phyloP scores from a whole-genome alignment of 2,113 vertebrate species.

The Laterallus jamaicensis region DNA sequence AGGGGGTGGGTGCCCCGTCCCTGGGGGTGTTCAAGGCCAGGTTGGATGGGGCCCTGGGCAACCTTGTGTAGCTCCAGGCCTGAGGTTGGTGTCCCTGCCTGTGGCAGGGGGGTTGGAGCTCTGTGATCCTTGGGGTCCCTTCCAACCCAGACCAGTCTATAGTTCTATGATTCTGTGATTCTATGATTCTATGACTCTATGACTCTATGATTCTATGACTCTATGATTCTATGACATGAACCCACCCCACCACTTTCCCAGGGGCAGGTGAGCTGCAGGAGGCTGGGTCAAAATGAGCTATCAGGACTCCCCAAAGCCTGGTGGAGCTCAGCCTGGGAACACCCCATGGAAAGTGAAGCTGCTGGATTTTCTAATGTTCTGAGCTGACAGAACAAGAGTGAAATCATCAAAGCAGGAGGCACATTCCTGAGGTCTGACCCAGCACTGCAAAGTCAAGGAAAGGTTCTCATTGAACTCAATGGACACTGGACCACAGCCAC shows the following conservation, averaged over 20 bases:
- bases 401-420: slow-evolving; percentile 43
- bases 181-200: no score
- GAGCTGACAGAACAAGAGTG: not conserved
- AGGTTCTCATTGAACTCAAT: slow-evolving; percentile 7
- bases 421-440: slow-evolving; percentile 52
- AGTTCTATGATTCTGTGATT: no score
- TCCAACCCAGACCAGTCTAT: no score
- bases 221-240: not conserved
- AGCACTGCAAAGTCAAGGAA: not conserved
- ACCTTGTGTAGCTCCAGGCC: no score
- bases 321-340: not conserved
- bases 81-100: no score
- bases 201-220: no score
- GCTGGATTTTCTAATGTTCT: not conserved
- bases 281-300: rapidly evolving
- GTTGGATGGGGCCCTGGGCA: no score
- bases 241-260: not conserved
- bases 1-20: no score
- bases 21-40: no score
- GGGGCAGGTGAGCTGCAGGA: rapidly evolving
- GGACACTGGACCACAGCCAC: not conserved
- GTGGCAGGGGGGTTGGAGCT: no score
- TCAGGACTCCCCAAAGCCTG: rapidly evolving
- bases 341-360: not conserved
- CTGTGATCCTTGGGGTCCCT: no score